phyloP scores from a whole-genome alignment of 2,113 vertebrate species.

The Fulica atra region DNA sequence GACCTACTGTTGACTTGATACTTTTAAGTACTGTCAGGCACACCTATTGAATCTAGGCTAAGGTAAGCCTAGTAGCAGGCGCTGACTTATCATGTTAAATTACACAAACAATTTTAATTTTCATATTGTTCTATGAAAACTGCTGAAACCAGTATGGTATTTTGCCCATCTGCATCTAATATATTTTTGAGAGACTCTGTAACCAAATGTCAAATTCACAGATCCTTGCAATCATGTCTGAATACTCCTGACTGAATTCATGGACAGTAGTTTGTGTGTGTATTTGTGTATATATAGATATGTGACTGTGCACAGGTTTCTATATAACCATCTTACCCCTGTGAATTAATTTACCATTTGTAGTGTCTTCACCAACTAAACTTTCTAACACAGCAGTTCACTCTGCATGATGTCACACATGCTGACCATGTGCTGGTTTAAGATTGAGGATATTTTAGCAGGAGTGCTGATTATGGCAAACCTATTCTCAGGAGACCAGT shows the following conservation, averaged over 20 bases:
- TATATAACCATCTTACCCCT: not conserved
- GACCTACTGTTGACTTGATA: not conserved
- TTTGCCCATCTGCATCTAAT: not conserved
- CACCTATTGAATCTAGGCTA: not conserved
- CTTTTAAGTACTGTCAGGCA: not conserved
- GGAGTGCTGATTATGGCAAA: not conserved
- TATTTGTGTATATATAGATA: not conserved
- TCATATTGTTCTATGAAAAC: not conserved
- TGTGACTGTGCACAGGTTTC: not conserved
- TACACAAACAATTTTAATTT: not conserved
- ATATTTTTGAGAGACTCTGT: not conserved
- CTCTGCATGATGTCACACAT: not conserved
- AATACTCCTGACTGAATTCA: not conserved
- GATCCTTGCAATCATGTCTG: not conserved
- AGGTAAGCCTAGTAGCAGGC: not conserved
- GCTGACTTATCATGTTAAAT: not conserved
- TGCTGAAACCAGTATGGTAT: not conserved
- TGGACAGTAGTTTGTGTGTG: not conserved
- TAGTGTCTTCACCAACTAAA: not conserved
- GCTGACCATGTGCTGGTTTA: slow-evolving; percentile 13
- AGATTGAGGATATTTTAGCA: not conserved
- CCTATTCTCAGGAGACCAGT: not conserved
- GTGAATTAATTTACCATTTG: not conserved
- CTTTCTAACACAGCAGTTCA: not conserved
- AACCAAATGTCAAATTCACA: not conserved